Evolutionary conservation across 1,140 invertebrate genomes (phyloP).

Genomic region (Colletes latitarsis): DNA sequence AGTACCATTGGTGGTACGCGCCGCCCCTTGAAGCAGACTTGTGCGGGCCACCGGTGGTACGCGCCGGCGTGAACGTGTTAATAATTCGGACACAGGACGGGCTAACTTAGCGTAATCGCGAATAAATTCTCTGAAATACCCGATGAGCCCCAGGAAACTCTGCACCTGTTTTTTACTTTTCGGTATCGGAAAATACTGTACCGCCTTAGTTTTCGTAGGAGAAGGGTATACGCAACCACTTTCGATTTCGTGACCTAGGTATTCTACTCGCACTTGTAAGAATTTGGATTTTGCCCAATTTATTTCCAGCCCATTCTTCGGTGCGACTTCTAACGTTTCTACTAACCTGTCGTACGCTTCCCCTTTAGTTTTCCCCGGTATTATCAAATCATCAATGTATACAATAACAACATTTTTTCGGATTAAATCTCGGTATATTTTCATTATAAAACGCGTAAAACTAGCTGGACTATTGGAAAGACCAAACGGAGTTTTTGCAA

Average conservation of each 20-base stretch:
- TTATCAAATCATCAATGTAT: constrained; percentile 30
- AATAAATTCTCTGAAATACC: constrained; percentile 22
- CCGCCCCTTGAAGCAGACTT: no score
- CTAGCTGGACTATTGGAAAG: constrained; percentile 64
- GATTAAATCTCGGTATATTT: constrained; percentile 56
- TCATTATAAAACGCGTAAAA: constrained; percentile 70
- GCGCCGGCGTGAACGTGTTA: no score
- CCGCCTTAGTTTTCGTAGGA: neutral
- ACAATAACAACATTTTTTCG: constrained; percentile 30
- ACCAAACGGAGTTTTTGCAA: constrained; percentile 70
- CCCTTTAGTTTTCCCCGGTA: neutral
- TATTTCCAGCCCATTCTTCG: neutral
- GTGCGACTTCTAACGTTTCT: neutral
- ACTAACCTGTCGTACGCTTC: neutral
- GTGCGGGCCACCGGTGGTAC: no score
- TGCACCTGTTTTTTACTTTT: constrained; percentile 15
- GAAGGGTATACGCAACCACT: neutral
- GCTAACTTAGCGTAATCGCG: neutral
- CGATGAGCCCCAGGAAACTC: constrained; percentile 1
- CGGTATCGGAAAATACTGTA: neutral
- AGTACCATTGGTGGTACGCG: no score
- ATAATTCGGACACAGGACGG: neutral
- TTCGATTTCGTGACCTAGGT: constrained; percentile 1
- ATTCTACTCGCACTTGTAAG: neutral
- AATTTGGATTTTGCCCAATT: constrained; percentile 13